Evolutionary conservation across 2,113 vertebrate species (phyloP).

Genomic region (Syngnathoides biaculeatus): DNA sequence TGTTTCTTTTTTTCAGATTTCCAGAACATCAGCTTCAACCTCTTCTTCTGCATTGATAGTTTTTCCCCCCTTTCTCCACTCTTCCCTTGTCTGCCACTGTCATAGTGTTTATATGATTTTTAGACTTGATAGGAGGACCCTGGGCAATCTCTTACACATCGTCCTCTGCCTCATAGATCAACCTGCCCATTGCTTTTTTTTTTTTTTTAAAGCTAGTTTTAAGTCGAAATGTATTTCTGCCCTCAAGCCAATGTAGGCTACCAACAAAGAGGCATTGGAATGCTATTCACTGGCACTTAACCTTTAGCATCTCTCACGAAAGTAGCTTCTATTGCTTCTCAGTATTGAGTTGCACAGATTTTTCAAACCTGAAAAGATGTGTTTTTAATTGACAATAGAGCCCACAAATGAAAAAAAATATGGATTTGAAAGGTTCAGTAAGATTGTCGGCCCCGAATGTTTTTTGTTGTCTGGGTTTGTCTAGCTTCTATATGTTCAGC

Average conservation of each 20-base stretch:
- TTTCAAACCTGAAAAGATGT: too few species aligned
- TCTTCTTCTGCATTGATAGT: slow-evolving; percentile 13
- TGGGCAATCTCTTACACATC: slow-evolving; percentile 58
- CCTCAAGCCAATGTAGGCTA: slow-evolving; percentile 32
- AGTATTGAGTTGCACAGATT: background rate
- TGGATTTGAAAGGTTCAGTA: too few species aligned
- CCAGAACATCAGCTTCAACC: background rate
- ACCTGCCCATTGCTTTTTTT: slow-evolving; percentile 48
- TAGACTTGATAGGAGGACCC: slow-evolving; percentile 59
- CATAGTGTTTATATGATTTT: slow-evolving; percentile 59
- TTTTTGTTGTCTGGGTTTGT: too few species aligned
- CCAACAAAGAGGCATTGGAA: slow-evolving; percentile 29
- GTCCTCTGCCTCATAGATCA: slow-evolving; percentile 58
- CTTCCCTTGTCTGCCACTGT: slow-evolving; percentile 23
- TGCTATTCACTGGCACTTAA: slow-evolving; percentile 25
- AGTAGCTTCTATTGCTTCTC: slow-evolving; percentile 8
- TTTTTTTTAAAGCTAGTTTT: slow-evolving; percentile 13
- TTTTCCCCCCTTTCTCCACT: slow-evolving; percentile 2
- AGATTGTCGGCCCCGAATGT: too few species aligned
- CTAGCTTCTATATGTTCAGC: too few species aligned
- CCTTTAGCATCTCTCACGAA: background rate
- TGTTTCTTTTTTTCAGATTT: slow-evolving; percentile 14
- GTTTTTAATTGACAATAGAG: too few species aligned
- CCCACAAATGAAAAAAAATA: too few species aligned
- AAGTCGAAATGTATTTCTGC: slow-evolving; percentile 46